Conservation (phyloP, 2,888 invertebrate genomes). For the Rhopalosiphum nymphaeae region DNA sequence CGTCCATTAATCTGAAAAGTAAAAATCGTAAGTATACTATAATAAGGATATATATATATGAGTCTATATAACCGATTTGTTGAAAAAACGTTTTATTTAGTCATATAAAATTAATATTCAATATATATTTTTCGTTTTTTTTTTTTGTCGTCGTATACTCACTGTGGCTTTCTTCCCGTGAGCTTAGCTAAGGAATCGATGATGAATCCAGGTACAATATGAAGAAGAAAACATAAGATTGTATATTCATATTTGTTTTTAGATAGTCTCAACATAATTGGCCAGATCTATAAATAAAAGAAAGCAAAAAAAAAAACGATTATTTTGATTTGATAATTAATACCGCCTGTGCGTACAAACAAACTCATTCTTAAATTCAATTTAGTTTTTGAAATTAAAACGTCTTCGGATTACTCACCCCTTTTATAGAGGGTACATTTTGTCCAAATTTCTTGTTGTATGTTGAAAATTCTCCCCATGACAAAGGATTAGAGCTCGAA, state of each 20-base stretch:
- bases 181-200: constrained; percentile 77
- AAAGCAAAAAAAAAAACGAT: background rate
- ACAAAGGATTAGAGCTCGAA: constrained; percentile 82
- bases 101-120: background rate
- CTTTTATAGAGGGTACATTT: constrained; percentile 42
- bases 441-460: constrained; percentile 73
- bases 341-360: background rate
- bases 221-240: constrained; percentile 77
- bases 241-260: constrained; percentile 73
- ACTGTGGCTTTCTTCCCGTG: constrained; percentile 79
- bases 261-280: constrained; percentile 75
- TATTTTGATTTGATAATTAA: background rate
- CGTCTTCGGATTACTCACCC: constrained; percentile 48
- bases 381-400: background rate
- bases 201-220: constrained; percentile 79
- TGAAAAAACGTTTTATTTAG: background rate
- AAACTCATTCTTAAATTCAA: background rate
- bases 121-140: background rate
- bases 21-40: background rate
- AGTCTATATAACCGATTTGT: background rate
- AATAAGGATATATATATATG: background rate
- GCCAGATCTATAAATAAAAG: constrained; percentile 69
- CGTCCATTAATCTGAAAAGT: constrained; percentile 77
- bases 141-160: constrained; percentile 68
- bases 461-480: constrained; percentile 80